Evolutionary conservation across 2,888 invertebrate species (phyloP).

Genomic region (Pimpla rufipes): DNA sequence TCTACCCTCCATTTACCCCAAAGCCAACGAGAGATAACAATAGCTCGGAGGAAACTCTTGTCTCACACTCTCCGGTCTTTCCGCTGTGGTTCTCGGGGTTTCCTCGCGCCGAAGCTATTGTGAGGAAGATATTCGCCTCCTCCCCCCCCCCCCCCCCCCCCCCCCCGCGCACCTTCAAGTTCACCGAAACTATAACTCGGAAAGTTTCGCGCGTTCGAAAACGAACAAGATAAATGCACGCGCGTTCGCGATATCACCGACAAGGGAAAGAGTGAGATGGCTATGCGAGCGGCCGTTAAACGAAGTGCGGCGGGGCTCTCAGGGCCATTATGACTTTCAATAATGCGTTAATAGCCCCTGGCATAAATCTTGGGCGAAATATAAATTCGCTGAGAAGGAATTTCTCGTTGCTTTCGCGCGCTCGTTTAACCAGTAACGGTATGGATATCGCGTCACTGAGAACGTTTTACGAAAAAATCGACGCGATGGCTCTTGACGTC

Average conservation of each 20-base stretch:
- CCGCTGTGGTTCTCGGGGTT: conserved; percentile 26
- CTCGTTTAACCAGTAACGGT: conserved; percentile 28
- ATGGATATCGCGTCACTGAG: neutral
- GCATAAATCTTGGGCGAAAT: conserved; percentile 64
- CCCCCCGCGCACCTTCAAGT: conserved; percentile 16
- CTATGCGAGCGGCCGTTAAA: conserved; percentile 54
- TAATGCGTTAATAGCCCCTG: conserved; percentile 66
- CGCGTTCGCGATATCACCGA: conserved; percentile 26
- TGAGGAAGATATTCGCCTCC: conserved; percentile 26
- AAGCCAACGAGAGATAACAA: conserved; percentile 40
- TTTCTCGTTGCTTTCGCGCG: conserved; percentile 25
- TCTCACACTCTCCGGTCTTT: conserved; percentile 14
- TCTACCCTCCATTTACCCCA: conserved; percentile 20
- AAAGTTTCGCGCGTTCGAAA: conserved; percentile 57
- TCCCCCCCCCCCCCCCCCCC: neutral
- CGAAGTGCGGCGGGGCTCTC: conserved; percentile 37
- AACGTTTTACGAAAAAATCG: neutral
- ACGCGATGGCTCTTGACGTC: neutral
- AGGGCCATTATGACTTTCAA: conserved; percentile 64
- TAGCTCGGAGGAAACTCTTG: conserved; percentile 30
- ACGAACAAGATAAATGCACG: conserved; percentile 57
- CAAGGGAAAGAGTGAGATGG: conserved; percentile 24
- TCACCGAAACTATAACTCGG: conserved; percentile 51
- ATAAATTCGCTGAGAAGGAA: conserved; percentile 46
- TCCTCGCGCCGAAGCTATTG: neutral